Conservation (phyloP, 2,797 vertebrate genomes). For the Sebastes goodei region DNA sequence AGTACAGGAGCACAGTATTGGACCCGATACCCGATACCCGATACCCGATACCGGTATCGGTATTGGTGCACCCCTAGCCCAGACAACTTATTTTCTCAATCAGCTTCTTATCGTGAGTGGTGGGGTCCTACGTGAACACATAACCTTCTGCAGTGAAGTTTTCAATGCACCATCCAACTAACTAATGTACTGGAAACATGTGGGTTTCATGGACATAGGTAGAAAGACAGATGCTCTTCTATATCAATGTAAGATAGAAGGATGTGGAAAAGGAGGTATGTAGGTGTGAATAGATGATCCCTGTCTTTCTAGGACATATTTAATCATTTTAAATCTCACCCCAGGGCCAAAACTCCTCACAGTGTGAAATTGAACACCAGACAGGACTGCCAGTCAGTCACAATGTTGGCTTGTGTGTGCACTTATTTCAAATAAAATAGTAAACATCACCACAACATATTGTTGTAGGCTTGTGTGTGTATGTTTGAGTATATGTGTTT, state of each 20-base stretch:
- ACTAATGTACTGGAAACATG: not conserved
- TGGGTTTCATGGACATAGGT: not conserved
- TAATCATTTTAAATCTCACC: constrained; percentile 13
- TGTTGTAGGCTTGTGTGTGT: not conserved
- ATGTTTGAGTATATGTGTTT: not conserved
- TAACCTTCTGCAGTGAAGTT: not conserved
- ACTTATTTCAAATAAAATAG: not conserved
- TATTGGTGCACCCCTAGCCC: too few relatives aligned
- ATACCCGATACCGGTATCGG: too few relatives aligned
- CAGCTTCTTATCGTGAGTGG: not conserved
- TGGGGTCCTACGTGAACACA: fast-evolving
- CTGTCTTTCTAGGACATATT: not conserved
- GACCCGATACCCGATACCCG: fast-evolving
- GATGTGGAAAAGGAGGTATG: not conserved
- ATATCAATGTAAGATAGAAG: not conserved
- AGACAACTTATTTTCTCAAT: not conserved
- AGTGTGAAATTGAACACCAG: not conserved
- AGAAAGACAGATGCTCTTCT: not conserved
- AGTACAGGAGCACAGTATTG: too few relatives aligned
- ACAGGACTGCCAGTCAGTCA: not conserved
- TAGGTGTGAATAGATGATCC: not conserved
- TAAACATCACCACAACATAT: constrained; percentile 25
- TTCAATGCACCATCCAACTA: not conserved
- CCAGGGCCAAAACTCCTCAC: not conserved
- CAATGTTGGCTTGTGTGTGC: not conserved